Base-by-base conservation (phyloP, 2,888 invertebrate genomes). In the Oscheius sp. region DNA sequence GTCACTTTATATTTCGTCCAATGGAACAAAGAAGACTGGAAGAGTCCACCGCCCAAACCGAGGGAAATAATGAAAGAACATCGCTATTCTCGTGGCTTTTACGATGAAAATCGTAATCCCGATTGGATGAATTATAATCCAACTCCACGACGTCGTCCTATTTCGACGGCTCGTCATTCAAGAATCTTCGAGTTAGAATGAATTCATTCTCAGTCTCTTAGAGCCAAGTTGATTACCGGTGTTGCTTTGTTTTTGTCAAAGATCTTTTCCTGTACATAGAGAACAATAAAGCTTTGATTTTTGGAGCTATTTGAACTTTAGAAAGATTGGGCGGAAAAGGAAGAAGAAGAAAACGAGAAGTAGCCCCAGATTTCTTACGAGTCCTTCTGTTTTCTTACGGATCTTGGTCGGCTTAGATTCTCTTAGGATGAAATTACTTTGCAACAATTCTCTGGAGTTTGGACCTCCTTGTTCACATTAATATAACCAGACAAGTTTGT, bases 21-120 rank as follows among this genome's bases (percentile, higher is more conserved):
- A 37, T 78, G 78, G 78, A 70, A 75, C 31, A 72, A 72, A 50
- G 65, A 63, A 6, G 72, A 72, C 31, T 78, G 75, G 71, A 72
- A 61, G n/a, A 15, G 20, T 4, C 20, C 20, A 25, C 23, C 48
- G 4, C 48, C 48, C 23, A 15, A 20, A 3, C 46, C 46, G 12
- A 53, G 31, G 31, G 29, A 52, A 27, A 34, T 37, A 15, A 12
- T 25, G 5, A 57, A 20, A 17, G 57, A 57, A 2, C 37, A 37
- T 20, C 25, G 61, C 2, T 10, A 17, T n/a, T 45, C 45, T 45
- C 61, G 45, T 42, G 29, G 42, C 29, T 45, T 23, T 29, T 45
- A 61, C n/a, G 61, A 61, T 29, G 61, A 61, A 29, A 61, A 61
- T 31, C 42, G 61, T 2, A 31, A 45, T 42, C 61, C 61, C 31